Evolutionary conservation across 2,113 vertebrate species (phyloP).

Genomic region (Lagopus leucura): DNA sequence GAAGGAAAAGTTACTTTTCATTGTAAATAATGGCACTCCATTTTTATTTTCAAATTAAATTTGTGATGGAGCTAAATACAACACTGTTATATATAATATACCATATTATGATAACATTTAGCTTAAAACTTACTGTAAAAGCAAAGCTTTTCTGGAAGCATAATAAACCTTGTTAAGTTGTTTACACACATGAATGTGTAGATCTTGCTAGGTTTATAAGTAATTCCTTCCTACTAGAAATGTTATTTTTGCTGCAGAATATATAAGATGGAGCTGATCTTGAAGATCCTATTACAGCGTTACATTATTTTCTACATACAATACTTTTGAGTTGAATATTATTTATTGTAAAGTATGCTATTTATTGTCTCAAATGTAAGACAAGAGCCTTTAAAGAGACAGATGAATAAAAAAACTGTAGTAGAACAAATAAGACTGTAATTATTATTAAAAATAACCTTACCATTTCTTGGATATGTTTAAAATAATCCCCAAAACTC

Average conservation of each 20-base stretch:
- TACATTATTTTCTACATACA: slow-evolving; percentile 79
- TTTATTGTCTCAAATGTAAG: slow-evolving; percentile 61
- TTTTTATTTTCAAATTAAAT: slow-evolving; percentile 43
- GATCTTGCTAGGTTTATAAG: slow-evolving; percentile 79
- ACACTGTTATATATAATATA: slow-evolving; percentile 76
- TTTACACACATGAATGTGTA: slow-evolving; percentile 81
- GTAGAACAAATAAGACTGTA: slow-evolving; percentile 28
- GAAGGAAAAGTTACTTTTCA: slow-evolving; percentile 73
- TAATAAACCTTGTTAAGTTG: slow-evolving; percentile 79
- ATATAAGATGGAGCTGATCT: slow-evolving; percentile 75
- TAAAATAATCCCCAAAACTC: slow-evolving; percentile 41
- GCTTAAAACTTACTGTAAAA: slow-evolving; percentile 72
- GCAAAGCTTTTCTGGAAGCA: slow-evolving; percentile 73
- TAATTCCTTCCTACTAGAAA: slow-evolving; percentile 80
- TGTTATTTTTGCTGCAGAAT: slow-evolving; percentile 82
- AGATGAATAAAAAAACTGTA: slow-evolving; percentile 34
- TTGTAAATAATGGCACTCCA: slow-evolving; percentile 70
- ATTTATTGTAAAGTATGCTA: slow-evolving; percentile 72
- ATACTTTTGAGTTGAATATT: slow-evolving; percentile 68
- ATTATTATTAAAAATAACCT: slow-evolving; percentile 19
- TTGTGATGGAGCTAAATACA: slow-evolving; percentile 72
- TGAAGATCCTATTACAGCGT: slow-evolving; percentile 70
- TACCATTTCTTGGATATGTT: slow-evolving; percentile 42
- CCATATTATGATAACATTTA: slow-evolving; percentile 71
- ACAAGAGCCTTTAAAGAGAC: slow-evolving; percentile 55